Base-by-base conservation (phyloP, 2,888 invertebrate species). In the Hylaea fasciaria region DNA sequence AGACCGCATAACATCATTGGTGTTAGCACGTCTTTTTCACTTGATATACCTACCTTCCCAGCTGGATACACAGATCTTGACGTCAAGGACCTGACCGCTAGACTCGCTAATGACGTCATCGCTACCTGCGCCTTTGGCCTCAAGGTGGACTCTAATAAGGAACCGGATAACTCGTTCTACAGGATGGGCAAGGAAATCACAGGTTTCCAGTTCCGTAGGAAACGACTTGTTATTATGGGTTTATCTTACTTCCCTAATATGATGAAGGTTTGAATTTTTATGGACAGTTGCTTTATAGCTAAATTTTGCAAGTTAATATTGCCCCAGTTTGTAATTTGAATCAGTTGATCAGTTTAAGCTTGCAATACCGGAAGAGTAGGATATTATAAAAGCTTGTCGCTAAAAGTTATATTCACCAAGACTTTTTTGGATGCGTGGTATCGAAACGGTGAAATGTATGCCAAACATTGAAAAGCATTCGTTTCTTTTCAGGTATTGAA, bases 91-190 rank as follows among this genome's bases (percentile, higher is more conserved):
- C 60, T 85, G 4, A 87, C 86, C 2, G 85, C 88, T 0, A 79
- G 92, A 14, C 92, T 83, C 63, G 82, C 93, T 3, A 93, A 89
- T 54, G 93, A 93, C 65, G 91, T 93, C 0, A 93, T 94, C 43
- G 93, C 93, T 0, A 87, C 91, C 0, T 84, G 88, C 0, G 93
- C 91, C 12, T 93, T 93, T 60, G 93, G 93, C 0, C 68, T 93
- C 0, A 86, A 93, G 68, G 90, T 93, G 8, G 89, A 95, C 73
- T 94, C 94, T 0, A 83, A 93, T 40, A 76, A 77, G 29, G 85
- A 94, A 0, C 81, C 75, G 3, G 76, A 93, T 0, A 94, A 94
- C 66, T 81, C 91, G 47, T 94, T 94, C 74, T 94, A 93, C 66
- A 46, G 70, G 14, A 89, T 85, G 83, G 94, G 93, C 1, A 93